phyloP scores from a whole-genome alignment of 2,113 vertebrate genomes.

The Paraplagusia blochii region DNA sequence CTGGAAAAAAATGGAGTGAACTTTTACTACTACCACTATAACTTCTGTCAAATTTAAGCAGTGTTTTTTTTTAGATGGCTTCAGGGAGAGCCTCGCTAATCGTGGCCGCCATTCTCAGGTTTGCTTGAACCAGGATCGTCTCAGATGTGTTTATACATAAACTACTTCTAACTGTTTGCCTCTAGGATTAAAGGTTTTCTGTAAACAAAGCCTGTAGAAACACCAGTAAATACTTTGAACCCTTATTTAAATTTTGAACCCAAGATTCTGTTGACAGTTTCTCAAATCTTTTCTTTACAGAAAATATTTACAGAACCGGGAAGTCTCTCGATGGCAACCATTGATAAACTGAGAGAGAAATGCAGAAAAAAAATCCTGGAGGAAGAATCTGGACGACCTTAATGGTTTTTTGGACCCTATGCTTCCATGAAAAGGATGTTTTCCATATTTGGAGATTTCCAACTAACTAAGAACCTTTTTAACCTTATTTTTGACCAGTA shows the following conservation, averaged over 20 bases:
- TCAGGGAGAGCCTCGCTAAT: too few species aligned
- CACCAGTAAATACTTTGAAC: conserved; percentile 1
- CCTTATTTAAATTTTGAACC: neutral
- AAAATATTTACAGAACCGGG: conserved; percentile 91
- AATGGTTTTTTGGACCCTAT: neutral
- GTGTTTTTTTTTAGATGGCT: too few species aligned
- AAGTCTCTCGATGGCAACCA: conserved; percentile 80
- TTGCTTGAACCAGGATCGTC: neutral
- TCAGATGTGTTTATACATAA: neutral
- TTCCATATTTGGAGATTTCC: too few species aligned
- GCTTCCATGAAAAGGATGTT: neutral
- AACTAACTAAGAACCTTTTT: too few species aligned
- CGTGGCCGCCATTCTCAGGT: too few species aligned
- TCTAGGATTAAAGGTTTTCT: neutral
- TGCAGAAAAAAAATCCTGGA: conserved; percentile 74
- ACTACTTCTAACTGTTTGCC: neutral
- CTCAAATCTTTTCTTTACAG: conserved; percentile 59
- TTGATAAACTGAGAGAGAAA: conserved; percentile 81
- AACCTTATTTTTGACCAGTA: too few species aligned
- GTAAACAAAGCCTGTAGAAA: neutral
- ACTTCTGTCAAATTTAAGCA: too few species aligned
- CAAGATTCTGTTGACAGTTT: neutral
- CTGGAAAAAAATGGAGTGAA: too few species aligned
- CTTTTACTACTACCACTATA: too few species aligned
- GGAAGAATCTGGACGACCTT: conserved; percentile 65